phyloP scores from a whole-genome alignment of 53 echinoderm and acorn worm genomes.

The Patiria pectinifera region DNA sequence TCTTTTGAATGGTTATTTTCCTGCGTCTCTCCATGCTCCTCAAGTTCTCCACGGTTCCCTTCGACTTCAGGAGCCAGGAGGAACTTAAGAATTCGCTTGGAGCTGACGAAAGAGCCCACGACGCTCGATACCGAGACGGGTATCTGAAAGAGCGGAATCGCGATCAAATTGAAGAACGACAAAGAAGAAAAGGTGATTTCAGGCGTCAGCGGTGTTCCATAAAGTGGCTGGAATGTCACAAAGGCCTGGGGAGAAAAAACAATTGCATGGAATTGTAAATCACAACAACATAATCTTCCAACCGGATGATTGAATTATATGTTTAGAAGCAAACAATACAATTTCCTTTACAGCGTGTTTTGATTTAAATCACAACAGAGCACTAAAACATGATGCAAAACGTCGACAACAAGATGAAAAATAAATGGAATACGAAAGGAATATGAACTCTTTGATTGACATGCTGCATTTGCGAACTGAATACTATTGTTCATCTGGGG shows the following conservation, averaged over 20 bases:
- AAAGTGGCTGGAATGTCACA: constrained; percentile 72
- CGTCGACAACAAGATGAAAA: too few relatives aligned
- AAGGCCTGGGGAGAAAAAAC: constrained; percentile 67
- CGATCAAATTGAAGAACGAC: constrained; percentile 87
- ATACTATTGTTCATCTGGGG: too few relatives aligned
- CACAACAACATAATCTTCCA: background rate
- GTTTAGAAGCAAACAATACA: too few relatives aligned
- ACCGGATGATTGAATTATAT: too few relatives aligned
- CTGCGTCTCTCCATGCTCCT: background rate
- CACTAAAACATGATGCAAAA: too few relatives aligned
- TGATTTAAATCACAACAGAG: too few relatives aligned
- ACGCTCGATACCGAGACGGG: constrained; percentile 76
- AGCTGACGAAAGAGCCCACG: constrained; percentile 83
- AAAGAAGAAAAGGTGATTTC: constrained; percentile 91
- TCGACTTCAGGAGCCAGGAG: constrained; percentile 88
- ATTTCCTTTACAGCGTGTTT: too few relatives aligned
- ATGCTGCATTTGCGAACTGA: too few relatives aligned
- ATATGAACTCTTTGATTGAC: too few relatives aligned
- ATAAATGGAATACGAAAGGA: too few relatives aligned
- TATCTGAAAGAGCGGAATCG: constrained; percentile 78
- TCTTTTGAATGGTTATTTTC: background rate
- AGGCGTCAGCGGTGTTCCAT: constrained; percentile 77
- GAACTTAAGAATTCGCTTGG: constrained; percentile 79
- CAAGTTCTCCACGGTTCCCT: constrained; percentile 19
- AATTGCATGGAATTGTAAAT: background rate